Conservation (phyloP, 2,888 invertebrate species). For the Bombyx huttoni region DNA sequence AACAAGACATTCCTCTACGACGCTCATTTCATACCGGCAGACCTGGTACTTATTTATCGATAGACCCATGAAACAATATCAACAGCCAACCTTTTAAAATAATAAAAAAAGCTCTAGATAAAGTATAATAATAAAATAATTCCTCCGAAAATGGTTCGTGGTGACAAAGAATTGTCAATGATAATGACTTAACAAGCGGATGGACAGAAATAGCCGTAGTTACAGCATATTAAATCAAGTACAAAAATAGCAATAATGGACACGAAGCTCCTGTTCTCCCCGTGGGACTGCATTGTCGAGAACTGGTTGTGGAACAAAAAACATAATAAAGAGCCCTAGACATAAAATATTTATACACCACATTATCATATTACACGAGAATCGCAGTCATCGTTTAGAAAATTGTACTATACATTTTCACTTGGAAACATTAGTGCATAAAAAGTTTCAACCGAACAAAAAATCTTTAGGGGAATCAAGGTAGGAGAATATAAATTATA, state of each 20-base stretch:
- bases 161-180: constrained; percentile 4
- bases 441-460: constrained; percentile 21
- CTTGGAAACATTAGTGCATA: constrained; percentile 39
- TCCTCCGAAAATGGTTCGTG: neutral
- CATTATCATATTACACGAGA: constrained; percentile 71
- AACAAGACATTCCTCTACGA: no score
- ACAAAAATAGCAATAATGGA: constrained; percentile 33
- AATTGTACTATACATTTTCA: constrained; percentile 66
- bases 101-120: neutral
- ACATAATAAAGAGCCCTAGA: constrained; percentile 51
- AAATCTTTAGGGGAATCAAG: constrained; percentile 17
- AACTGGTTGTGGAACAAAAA: constrained; percentile 62
- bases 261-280: constrained; percentile 37
- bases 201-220: constrained; percentile 1
- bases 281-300: constrained; percentile 38
- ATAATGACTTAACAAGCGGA: constrained; percentile 1
- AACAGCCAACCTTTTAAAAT: no score
- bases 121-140: neutral
- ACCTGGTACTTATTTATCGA: no score
- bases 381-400: constrained; percentile 64
- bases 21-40: no score
- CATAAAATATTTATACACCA: constrained; percentile 66
- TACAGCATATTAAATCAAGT: constrained; percentile 4
- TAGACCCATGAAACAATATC: no score
- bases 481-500: neutral